phyloP scores from a whole-genome alignment of 2,113 vertebrate species.

The Aleadryas rufinucha region DNA sequence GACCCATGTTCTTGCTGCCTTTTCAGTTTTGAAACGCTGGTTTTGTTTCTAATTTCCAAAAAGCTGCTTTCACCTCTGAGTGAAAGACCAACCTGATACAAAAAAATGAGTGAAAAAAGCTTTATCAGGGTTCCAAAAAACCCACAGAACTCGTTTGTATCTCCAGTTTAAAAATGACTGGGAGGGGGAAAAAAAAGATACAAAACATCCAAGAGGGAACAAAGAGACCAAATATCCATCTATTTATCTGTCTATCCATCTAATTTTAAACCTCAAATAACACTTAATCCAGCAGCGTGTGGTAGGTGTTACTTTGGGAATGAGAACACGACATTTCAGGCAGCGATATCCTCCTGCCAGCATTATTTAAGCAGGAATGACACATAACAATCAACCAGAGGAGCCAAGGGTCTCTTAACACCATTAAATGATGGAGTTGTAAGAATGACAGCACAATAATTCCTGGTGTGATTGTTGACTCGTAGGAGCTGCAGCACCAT shows the following conservation, averaged over 20 bases:
- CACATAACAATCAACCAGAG: slow-evolving; percentile 4
- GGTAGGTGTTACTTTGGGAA: background rate
- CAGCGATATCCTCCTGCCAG: background rate
- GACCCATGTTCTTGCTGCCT: background rate
- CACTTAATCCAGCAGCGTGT: background rate
- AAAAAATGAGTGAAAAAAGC: background rate
- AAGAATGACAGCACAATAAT: slow-evolving; percentile 30
- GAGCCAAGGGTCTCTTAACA: slow-evolving; percentile 2
- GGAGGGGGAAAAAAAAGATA: background rate
- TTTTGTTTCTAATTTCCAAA: slow-evolving; percentile 17
- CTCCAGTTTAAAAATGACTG: background rate
- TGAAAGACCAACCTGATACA: background rate
- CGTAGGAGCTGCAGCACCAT: slow-evolving; percentile 12
- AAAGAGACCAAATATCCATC: background rate
- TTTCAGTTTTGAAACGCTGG: background rate
- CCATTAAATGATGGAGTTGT: background rate
- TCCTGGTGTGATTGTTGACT: slow-evolving; percentile 15
- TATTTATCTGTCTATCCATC: background rate
- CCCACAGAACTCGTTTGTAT: background rate
- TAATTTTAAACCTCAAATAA: background rate
- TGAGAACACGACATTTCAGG: background rate
- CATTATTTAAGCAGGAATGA: background rate
- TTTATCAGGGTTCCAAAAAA: background rate
- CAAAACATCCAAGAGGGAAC: background rate
- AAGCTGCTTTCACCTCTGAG: background rate